A percentile compares a stretch with the other conserved stretches of the same genome.
phyloP scores from a whole-genome alignment of 2,113 vertebrate genomes.

The Myodes glareolus region DNA sequence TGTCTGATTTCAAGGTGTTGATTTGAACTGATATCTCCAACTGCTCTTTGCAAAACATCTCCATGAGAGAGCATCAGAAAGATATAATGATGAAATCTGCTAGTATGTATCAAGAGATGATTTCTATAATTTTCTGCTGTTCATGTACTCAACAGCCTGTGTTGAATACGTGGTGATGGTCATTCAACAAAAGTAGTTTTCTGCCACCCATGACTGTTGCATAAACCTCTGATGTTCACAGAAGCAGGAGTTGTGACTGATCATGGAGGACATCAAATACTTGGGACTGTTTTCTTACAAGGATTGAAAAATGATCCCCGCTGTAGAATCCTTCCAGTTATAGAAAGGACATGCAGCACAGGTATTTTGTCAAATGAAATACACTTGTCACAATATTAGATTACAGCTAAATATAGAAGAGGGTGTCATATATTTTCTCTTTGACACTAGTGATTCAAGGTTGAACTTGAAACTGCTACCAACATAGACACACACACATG shows the following conservation, averaged over 20 bases:
- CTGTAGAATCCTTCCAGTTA: not conserved
- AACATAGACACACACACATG: not conserved
- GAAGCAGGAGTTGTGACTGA: not conserved
- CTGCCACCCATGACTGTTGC: not conserved
- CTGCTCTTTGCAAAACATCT: not conserved
- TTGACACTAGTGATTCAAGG: not conserved
- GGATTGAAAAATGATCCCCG: not conserved
- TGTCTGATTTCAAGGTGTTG: not conserved
- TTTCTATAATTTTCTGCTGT: not conserved
- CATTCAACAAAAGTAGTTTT: not conserved
- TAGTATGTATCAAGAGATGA: too few species aligned
- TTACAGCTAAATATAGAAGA: not conserved
- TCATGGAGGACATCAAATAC: not conserved
- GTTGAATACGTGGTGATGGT: not conserved
- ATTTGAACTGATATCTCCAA: not conserved
- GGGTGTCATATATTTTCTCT: not conserved
- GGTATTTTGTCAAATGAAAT: slow-evolving; percentile 20
- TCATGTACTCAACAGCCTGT: not conserved
- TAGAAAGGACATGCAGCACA: not conserved
- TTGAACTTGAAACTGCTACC: not conserved
- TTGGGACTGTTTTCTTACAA: not conserved
- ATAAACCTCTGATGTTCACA: not conserved
- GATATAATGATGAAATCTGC: not conserved
- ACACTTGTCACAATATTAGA: not conserved
- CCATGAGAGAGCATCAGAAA: not conserved